Base-by-base conservation (phyloP, 2,888 invertebrate genomes). In the Pandemis cinnamomeana region DNA sequence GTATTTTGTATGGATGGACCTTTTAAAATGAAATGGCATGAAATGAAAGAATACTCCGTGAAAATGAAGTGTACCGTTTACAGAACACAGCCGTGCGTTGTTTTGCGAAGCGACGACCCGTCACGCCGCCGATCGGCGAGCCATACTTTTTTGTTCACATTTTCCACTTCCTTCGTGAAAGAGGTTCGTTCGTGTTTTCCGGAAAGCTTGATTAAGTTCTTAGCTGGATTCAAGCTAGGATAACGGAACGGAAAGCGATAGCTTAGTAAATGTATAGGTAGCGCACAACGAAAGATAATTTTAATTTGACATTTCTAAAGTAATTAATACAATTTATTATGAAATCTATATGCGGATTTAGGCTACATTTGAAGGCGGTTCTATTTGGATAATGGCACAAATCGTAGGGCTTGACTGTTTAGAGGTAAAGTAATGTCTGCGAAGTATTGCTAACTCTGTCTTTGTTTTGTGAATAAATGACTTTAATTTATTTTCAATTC, bases 141-240 rank as follows among this genome's bases (percentile, higher is more conserved):
- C 69, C 60, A 15, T 69, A 73, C 69, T 70, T 69, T 72, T 51
- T 71, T 64, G 20, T 20, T 70, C 61, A 13, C 67, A 62, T 67
- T 72, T 76, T 74, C 62, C 69, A 72, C 80, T 86, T 87, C 86
- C 86, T 79, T 75, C 77, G 73, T 84, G 87, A 87, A 89, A 88
- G 84, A 82, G 85, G 81, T 86, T 88, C 87, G 82, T 87, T 81
- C 71, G 69, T 81, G 79, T 83, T 84, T 89, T 87, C 88, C 86
- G 84, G 44, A 75, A 76, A 75, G 79, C 77, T 76, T 82, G 85
- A 83, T 82, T 81, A 80, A 53, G 44, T n/a, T 61, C 68, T 15
- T 27, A 46, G 13, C n/a, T 60, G 68, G 36, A 48, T 10, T 2
- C 15, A 41, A 51, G 48, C 67, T 10, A 10, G 36, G 51, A 53